Conservation (phyloP, 2,797 vertebrate genomes). For the Oreonectes daqikongensis region DNA sequence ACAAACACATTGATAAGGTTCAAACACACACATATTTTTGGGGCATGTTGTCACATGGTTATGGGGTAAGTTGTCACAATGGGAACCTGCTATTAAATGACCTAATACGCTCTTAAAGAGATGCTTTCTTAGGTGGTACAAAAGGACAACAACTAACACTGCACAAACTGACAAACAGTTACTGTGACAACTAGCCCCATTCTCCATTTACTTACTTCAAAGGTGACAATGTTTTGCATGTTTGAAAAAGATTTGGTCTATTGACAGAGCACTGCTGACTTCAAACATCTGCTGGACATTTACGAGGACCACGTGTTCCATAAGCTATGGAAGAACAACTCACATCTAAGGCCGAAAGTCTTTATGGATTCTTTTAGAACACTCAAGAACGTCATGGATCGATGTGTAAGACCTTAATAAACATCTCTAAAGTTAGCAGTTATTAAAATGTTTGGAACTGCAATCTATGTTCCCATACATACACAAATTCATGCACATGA, state of each 20-base stretch:
- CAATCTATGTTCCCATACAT: background rate
- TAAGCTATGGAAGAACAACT: slow-evolving; percentile 35
- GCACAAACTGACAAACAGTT: background rate
- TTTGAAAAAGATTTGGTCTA: too few relatives aligned
- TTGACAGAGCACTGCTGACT: slow-evolving; percentile 43
- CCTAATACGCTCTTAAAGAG: too few relatives aligned
- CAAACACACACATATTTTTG: too few relatives aligned
- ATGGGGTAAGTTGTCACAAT: slow-evolving; percentile 2
- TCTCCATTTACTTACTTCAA: too few relatives aligned
- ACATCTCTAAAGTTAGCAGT: background rate
- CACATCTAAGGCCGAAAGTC: background rate
- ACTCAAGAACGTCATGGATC: slow-evolving; percentile 34
- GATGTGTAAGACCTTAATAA: slow-evolving; percentile 54
- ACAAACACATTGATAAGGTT: too few relatives aligned
- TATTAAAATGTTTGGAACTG: background rate
- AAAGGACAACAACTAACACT: too few relatives aligned
- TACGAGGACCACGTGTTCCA: slow-evolving; percentile 56
- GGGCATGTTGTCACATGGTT: background rate
- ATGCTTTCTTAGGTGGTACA: background rate
- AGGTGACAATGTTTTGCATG: too few relatives aligned
- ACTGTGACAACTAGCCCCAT: background rate
- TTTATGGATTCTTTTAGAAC: slow-evolving; percentile 35
- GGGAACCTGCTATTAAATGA: background rate
- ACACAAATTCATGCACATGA: background rate
- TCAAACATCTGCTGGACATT: slow-evolving; percentile 55